Percentiles rank a stretch among this genome's conserved stretches.
These are phyloP conservation scores for Parnassius smintheus DNA, from an alignment of 2,888 invertebrate genomes.

Conservation along the genomic window DNA sequence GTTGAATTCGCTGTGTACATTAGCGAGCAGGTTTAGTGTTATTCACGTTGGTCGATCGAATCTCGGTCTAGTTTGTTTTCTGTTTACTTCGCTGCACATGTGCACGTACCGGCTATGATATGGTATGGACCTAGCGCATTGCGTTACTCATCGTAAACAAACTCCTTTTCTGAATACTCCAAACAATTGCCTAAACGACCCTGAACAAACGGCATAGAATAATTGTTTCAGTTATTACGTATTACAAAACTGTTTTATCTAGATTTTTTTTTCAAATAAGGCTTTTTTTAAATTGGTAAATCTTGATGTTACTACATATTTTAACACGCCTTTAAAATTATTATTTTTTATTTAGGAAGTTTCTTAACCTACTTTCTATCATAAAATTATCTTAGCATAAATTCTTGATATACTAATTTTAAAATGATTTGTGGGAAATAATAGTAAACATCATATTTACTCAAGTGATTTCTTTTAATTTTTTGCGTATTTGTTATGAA, in stretches of 20 bases:
- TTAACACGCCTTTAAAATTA: no score
- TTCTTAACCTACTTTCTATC: no score
- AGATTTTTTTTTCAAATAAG: slow-evolving; percentile 8
- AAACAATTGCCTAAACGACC: slow-evolving; percentile 1
- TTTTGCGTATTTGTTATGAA: no score
- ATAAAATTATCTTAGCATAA: no score
- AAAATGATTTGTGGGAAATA: no score
- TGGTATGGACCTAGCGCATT: slow-evolving; percentile 48
- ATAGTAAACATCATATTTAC: no score
- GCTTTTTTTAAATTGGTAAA: no score
- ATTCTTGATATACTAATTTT: no score
- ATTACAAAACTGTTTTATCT: slow-evolving; percentile 13
- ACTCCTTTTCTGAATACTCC: slow-evolving; percentile 32
- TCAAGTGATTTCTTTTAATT: no score
- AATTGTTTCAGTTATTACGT: not conserved
- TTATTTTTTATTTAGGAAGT: no score
- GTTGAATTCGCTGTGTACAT: slow-evolving; percentile 39
- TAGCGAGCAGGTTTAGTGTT: slow-evolving; percentile 9
- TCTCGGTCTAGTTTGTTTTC: slow-evolving; percentile 32
- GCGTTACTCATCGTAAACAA: slow-evolving; percentile 57
- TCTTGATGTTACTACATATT: no score
- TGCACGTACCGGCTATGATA: slow-evolving; percentile 37
- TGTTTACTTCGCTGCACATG: slow-evolving; percentile 60
- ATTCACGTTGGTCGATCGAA: slow-evolving; percentile 27
- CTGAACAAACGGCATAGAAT: not conserved